Percentiles rank a stretch among this genome's conserved stretches.
phyloP scores from a whole-genome alignment of 1,140 invertebrate species.

The Sinella curviseta region DNA sequence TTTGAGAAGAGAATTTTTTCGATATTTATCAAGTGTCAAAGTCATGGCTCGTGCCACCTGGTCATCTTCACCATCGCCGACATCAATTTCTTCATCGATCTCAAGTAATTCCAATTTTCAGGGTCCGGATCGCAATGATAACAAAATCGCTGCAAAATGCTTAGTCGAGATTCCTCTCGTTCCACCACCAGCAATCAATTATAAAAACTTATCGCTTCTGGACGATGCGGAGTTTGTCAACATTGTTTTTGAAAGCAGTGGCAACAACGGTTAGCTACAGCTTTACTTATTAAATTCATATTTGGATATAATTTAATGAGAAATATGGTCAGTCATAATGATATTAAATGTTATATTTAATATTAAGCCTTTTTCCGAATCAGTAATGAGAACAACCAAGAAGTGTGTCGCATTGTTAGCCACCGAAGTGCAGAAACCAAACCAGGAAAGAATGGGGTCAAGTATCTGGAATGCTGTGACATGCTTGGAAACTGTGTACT shows the following conservation, averaged over 20 bases:
- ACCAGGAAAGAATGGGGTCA: neutral
- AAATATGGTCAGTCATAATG: neutral
- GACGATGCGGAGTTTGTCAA: neutral
- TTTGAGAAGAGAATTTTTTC: too few species aligned
- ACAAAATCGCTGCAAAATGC: neutral
- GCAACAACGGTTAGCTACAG: neutral
- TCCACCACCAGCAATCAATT: neutral
- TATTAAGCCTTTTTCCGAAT: conserved; percentile 1
- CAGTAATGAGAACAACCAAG: conserved; percentile 29
- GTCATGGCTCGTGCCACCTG: too few species aligned
- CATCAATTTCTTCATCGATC: too few species aligned
- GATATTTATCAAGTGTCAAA: too few species aligned
- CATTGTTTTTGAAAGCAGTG: neutral
- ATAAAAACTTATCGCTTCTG: neutral
- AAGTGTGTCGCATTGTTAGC: neutral
- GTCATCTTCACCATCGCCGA: too few species aligned
- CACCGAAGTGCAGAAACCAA: too few species aligned
- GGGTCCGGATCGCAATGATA: neutral
- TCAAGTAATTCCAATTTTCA: neutral
- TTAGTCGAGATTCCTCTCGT: neutral
- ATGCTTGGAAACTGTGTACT: neutral
- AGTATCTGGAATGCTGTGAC: conserved; percentile 10
- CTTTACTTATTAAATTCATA: too few species aligned
- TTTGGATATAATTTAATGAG: neutral
- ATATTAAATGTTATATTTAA: neutral